Conservation (phyloP, 2,113 vertebrate species). For the Pantherophis guttatus region DNA sequence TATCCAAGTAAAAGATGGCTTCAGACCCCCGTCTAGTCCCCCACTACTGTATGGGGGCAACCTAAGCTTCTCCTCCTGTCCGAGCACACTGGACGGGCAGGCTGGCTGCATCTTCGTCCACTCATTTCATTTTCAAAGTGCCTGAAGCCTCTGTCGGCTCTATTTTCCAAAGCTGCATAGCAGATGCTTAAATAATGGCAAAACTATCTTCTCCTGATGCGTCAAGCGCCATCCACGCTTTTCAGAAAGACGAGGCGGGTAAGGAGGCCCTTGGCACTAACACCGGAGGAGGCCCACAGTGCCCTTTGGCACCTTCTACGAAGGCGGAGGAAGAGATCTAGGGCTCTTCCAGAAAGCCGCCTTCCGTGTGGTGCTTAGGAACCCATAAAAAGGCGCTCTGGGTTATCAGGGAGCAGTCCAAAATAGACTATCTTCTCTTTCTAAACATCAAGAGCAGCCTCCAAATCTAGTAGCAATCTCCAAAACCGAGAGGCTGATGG, state of each 20-base stretch:
- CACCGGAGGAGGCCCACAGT: background rate
- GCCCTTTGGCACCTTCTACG: background rate
- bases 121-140: background rate
- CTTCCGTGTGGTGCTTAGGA: background rate
- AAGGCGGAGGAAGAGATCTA: background rate
- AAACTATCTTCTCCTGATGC: too few relatives aligned
- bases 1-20: background rate
- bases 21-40: background rate
- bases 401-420: background rate
- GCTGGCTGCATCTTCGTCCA: background rate
- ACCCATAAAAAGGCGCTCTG: background rate
- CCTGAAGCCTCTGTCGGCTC: background rate
- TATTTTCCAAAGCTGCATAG: background rate
- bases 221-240: background rate
- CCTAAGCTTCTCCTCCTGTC: background rate
- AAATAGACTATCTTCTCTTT: background rate
- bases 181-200: background rate
- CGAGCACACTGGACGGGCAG: background rate
- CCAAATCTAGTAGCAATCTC: background rate
- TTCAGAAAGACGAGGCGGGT: background rate
- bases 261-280: background rate
- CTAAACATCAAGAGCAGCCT: background rate
- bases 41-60: background rate
- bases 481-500: background rate
- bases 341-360: background rate